These are phyloP conservation scores for Etheostoma perlongum DNA, from an alignment of 2,797 vertebrate genomes.

Conservation along the genomic window DNA sequence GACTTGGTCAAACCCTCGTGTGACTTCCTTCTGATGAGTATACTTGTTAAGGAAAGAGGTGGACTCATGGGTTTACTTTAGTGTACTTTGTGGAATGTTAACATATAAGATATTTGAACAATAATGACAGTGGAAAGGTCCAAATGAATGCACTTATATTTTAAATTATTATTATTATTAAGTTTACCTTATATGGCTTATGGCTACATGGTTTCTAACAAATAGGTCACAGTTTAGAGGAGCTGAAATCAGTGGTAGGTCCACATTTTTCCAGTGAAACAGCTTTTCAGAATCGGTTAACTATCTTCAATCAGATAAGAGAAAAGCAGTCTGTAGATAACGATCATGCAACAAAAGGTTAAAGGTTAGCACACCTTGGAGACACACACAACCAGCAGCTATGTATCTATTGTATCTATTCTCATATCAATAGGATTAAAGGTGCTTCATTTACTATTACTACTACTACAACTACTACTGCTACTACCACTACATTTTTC, in stretches of 20 bases:
- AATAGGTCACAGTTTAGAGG: not conserved
- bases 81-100: not conserved
- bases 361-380: constrained; percentile 12
- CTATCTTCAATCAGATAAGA: not conserved
- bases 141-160: not conserved
- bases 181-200: constrained; percentile 41
- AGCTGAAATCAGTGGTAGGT: not conserved
- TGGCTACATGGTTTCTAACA: constrained; percentile 5
- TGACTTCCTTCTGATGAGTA: constrained; percentile 58
- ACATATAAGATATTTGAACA: not conserved
- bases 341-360: constrained; percentile 26
- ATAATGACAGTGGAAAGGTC: not conserved
- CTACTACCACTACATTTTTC: not conserved
- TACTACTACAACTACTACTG: too few relatives aligned
- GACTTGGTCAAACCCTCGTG: constrained; percentile 27
- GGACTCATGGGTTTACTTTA: not conserved
- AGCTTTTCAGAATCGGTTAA: not conserved
- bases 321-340: not conserved
- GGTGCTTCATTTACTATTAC: constrained; percentile 9
- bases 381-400: constrained; percentile 44
- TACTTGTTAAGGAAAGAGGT: constrained; percentile 24
- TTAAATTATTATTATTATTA: too few relatives aligned
- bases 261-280: not conserved
- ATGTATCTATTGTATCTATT: not conserved
- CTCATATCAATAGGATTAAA: constrained; percentile 23